Evolutionary conservation across 2,888 invertebrate species (phyloP).

Genomic region (Blastobasis adustella): DNA sequence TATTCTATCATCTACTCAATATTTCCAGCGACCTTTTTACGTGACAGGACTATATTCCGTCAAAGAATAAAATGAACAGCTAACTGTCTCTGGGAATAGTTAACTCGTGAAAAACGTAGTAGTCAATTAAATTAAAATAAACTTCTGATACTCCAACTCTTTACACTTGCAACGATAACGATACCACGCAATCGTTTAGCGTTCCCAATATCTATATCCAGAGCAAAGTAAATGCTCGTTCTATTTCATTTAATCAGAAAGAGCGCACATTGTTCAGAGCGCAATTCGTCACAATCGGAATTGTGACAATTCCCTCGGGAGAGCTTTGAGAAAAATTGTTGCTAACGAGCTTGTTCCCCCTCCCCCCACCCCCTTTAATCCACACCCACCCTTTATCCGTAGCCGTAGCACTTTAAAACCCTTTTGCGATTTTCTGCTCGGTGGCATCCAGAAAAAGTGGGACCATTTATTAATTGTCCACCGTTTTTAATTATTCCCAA

Average conservation of each 20-base stretch:
- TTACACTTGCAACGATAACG: no score
- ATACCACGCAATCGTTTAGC: no score
- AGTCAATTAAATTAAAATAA: no score
- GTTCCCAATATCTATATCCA: no score
- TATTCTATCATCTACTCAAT: no score
- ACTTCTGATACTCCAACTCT: no score
- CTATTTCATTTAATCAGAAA: conserved; percentile 49
- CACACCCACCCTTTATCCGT: conserved; percentile 37
- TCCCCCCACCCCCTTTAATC: conserved; percentile 27
- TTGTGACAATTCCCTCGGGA: conserved; percentile 65
- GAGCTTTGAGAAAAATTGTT: conserved; percentile 72
- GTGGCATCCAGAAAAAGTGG: conserved; percentile 56
- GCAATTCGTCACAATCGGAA: conserved; percentile 71
- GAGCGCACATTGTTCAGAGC: conserved; percentile 45
- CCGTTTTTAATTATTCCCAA: conserved; percentile 40
- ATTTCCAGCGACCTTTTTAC: no score
- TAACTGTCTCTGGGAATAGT: no score
- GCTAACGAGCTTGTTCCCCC: conserved; percentile 62
- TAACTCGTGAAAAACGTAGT: no score
- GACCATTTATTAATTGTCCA: conserved; percentile 48
- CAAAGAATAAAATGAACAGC: no score
- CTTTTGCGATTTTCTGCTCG: conserved; percentile 64
- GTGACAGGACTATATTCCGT: no score
- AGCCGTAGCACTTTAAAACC: conserved; percentile 68
- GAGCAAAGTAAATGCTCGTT: conserved; percentile 12